phyloP scores from a whole-genome alignment of 2,888 invertebrate genomes.

The Stegana nigrithorax region DNA sequence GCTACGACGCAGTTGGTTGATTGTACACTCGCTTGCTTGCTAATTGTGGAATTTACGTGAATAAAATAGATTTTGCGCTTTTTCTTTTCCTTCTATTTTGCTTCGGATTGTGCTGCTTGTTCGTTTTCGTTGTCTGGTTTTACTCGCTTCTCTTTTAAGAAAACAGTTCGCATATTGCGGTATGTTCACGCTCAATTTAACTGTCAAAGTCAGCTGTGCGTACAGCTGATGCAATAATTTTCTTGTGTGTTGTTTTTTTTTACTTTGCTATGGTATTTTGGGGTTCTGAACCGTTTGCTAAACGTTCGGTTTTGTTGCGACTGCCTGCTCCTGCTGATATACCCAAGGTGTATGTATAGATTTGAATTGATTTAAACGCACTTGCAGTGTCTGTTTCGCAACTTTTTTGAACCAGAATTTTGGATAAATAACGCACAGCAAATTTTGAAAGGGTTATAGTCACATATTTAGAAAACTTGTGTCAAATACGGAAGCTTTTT shows the following conservation, averaged over 20 bases:
- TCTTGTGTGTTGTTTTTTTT: not conserved
- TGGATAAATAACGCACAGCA: not conserved
- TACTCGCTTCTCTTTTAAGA: conserved; percentile 22
- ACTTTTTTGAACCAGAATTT: not conserved
- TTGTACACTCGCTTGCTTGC: conserved; percentile 29
- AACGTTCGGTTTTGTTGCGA: too few species aligned
- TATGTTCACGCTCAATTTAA: not conserved
- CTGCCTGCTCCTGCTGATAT: too few species aligned
- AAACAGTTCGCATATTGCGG: too few species aligned
- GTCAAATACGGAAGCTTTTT: too few species aligned
- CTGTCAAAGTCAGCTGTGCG: conserved; percentile 14
- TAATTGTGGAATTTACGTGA: conserved; percentile 38
- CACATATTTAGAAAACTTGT: too few species aligned
- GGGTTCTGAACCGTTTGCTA: too few species aligned
- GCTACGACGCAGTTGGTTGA: conserved; percentile 21
- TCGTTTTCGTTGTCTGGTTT: conserved; percentile 32
- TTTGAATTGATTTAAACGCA: too few species aligned
- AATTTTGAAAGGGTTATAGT: too few species aligned
- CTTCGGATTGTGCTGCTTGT: conserved; percentile 25
- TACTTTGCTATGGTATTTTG: too few species aligned
- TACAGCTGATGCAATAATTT: not conserved
- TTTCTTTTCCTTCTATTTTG: conserved; percentile 33
- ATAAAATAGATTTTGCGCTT: conserved; percentile 55
- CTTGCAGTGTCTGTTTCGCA: too few species aligned
- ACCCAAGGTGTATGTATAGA: too few species aligned